phyloP scores from a whole-genome alignment of 2,113 vertebrate genomes.

The Chloebia gouldiae region DNA sequence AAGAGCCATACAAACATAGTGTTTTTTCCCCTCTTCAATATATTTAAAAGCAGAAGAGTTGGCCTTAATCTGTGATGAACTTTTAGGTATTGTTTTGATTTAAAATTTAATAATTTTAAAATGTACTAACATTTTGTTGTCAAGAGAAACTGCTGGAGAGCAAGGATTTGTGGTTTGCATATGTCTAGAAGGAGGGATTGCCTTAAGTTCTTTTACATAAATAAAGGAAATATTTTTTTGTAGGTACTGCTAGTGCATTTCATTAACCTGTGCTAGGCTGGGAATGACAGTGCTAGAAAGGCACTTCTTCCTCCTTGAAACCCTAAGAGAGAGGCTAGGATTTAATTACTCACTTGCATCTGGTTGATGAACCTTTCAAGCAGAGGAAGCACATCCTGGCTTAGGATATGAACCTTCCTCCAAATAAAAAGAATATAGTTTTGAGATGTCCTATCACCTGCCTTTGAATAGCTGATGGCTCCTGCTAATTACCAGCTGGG shows the following conservation, averaged over 20 bases:
- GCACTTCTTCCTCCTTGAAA: background rate
- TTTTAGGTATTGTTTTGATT: background rate
- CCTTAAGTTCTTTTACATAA: background rate
- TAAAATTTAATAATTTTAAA: background rate
- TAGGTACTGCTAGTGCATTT: background rate
- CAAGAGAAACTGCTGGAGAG: background rate
- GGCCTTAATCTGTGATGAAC: background rate
- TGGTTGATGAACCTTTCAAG: background rate
- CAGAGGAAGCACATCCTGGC: constrained; percentile 8
- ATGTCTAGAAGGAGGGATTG: background rate
- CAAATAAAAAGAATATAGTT: background rate
- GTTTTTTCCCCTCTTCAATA: background rate
- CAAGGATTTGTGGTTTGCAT: background rate
- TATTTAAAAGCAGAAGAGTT: background rate
- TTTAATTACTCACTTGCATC: background rate
- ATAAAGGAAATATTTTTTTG: background rate
- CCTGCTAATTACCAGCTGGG: background rate
- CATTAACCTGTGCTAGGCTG: background rate
- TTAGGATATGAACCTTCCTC: background rate
- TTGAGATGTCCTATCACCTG: background rate
- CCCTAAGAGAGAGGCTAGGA: background rate
- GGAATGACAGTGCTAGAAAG: background rate
- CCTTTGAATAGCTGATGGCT: background rate
- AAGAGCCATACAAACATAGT: background rate
- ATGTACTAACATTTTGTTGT: background rate